Base-by-base conservation (phyloP, 2,888 invertebrate species). In the Sussaba pulchella region DNA sequence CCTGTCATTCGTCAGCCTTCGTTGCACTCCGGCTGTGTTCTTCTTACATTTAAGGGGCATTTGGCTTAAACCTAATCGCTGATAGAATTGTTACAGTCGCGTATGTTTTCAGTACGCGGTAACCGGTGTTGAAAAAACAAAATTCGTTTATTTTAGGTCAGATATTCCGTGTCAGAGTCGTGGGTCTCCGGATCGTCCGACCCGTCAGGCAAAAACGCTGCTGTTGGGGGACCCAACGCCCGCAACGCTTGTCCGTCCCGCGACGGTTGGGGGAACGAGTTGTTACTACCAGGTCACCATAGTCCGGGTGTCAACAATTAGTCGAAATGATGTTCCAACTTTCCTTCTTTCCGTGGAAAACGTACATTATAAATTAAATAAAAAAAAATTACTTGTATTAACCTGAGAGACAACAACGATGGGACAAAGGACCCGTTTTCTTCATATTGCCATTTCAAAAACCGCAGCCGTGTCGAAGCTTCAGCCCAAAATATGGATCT, bases 291-390 rank as follows among this genome's bases (percentile, higher is more conserved):
- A 82, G 82, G 79, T 84, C 81, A 79, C 86, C 82, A 89, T 91
- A 90, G 91, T 91, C 86, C 87, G 78, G 85, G 89, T 90, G 90
- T 90, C 90, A 89, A 90, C 91, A 89, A 91, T 90, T 89, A 89
- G 88, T 91, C 88, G 86, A 87, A 87, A 91, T 89, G 91, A 91
- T 89, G 86, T 87, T 87, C 87, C 87, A 86, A 87, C 80, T 80
- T 63, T 21, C 36, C 4, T 19, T 19, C 19, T 36, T 14, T 10
- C 36, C 9, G 17, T 17, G 12, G 19, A 67, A 9, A 21, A 1
- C 39, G 57, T 36, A 78, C 52, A 70, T 70, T 70, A 39, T 36
- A 57, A 79, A 57, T 70, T 52, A 52, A 64, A 52, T n/a, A n/a
- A n/a, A n/a, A 26, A 77, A 72, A 54, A 57, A 66, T 63, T 47